phyloP scores from a whole-genome alignment of 2,113 vertebrate genomes.

The Mobula hypostoma region DNA sequence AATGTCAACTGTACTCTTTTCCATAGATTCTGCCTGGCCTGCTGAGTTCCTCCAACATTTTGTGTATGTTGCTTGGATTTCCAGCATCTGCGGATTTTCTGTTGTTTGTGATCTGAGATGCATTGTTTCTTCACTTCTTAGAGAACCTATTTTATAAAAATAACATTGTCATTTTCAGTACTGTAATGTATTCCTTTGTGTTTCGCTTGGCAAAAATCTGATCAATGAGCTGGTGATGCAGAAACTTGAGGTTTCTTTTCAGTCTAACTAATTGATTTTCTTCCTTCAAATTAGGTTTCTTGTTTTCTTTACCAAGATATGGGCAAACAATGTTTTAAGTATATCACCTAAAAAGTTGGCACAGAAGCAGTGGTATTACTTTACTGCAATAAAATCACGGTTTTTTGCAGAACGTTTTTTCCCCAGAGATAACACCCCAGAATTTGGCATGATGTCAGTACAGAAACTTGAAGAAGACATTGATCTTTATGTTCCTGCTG shows the following conservation, averaged over 20 bases:
- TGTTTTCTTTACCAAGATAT: conserved; percentile 2
- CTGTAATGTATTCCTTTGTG: neutral
- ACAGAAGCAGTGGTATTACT: neutral
- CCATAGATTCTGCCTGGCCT: no score
- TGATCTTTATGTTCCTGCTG: conserved; percentile 60
- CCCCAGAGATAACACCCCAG: conserved; percentile 44
- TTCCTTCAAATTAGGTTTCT: conserved; percentile 7
- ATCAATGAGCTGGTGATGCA: neutral
- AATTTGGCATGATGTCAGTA: conserved; percentile 50
- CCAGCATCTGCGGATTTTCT: no score
- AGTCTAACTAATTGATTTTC: neutral
- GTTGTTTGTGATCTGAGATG: neutral
- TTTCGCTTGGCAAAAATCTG: neutral
- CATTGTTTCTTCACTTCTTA: neutral
- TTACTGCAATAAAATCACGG: neutral
- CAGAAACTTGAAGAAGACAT: conserved; percentile 51
- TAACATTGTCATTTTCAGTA: neutral
- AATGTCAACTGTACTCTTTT: no score
- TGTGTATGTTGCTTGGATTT: no score
- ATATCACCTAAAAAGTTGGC: conserved; percentile 5
- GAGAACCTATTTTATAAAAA: neutral
- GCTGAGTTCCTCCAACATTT: no score
- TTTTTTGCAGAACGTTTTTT: neutral
- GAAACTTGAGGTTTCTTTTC: neutral
- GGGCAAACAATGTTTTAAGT: neutral